Evolutionary conservation across 1,140 invertebrate species (phyloP), one percentile per base, ranked within the genome.

Genomic region (Drosophila tani): DNA sequence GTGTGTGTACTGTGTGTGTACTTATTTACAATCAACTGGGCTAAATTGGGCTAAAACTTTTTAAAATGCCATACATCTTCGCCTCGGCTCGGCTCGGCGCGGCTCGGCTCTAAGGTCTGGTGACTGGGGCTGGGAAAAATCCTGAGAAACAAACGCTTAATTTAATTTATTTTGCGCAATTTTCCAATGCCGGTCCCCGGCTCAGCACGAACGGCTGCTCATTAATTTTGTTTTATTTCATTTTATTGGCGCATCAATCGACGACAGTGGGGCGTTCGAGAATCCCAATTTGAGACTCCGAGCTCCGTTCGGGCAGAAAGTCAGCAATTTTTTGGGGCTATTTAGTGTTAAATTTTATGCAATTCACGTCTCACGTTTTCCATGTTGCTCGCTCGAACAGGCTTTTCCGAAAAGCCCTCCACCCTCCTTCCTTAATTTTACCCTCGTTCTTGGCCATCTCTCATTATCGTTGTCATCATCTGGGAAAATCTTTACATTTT

Each of bases 201-300:
- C 73, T 65, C 55, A 58, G 75, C 82, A 82, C 82, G 75, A 82
- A 82, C 57, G 58, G 82, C 63, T 62, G 85, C 85, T 88, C 84
- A 88, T 88, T 88, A 88, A 88, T 88, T 88, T 88, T 88, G 81
- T 90, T 88, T 88, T 90, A 88, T 84, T 83, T 87, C 73, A 83
- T 88, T 87, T 83, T 68, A 74, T 86, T 88, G 81, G 73, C 68
- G 58, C 80, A 79, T 80, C 83, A 82, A 86, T 79, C 76, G 84
- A 50, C 76, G 83, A 50, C 59, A 55, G 60, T 63, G 63, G 68
- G 64, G 59, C 73, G 70, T 59, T 65, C 62, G 51, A 79, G 77
- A 81, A 84, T 83, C 68, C 51, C 63, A 71, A 80, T 50, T 71
- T 76, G 58, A 38, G 41, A 43, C 24, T 45, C 65, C 27, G 15